These are phyloP conservation scores for Zaprionus kolodkinae DNA, from an alignment of 1,140 invertebrate genomes.

Conservation along the genomic window DNA sequence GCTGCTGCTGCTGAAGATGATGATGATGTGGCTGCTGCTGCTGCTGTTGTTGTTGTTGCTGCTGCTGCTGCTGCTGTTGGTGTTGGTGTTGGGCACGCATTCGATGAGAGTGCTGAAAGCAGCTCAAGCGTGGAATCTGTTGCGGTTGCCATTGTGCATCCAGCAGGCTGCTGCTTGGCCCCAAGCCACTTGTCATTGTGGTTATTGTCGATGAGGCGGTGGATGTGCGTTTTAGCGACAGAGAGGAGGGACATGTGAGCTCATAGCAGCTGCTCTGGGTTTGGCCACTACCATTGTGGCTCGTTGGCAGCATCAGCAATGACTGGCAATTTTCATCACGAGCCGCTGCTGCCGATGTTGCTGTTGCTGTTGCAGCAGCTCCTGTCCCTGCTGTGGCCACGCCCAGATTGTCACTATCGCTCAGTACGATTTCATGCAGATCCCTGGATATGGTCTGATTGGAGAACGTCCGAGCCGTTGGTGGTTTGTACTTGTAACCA, in stretches of 20 bases:
- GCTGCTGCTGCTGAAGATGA: slow-evolving; percentile 38
- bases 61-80: slow-evolving; percentile 17
- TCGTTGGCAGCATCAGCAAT: slow-evolving; percentile 61
- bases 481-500: slow-evolving; percentile 63
- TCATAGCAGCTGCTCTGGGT: slow-evolving; percentile 69
- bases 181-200: slow-evolving; percentile 75
- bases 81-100: slow-evolving; percentile 22
- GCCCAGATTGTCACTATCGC: slow-evolving; percentile 62
- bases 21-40: slow-evolving; percentile 58
- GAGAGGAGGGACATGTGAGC: slow-evolving; percentile 71
- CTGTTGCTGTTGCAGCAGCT: slow-evolving; percentile 5
- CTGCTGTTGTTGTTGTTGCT: slow-evolving; percentile 45
- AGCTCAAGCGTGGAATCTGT: slow-evolving; percentile 10
- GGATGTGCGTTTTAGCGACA: slow-evolving; percentile 75
- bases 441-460: slow-evolving; percentile 79
- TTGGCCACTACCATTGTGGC: slow-evolving; percentile 28
- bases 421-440: slow-evolving; percentile 74
- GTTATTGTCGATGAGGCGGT: slow-evolving; percentile 78
- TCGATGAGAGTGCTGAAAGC: slow-evolving; percentile 19
- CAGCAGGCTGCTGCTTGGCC: slow-evolving; percentile 67
- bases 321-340: slow-evolving; percentile 68
- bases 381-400: slow-evolving; percentile 1
- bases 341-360: neutral
- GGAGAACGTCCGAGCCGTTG: slow-evolving; percentile 69
- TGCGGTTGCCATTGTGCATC: slow-evolving; percentile 68